A percentile compares a stretch with the other conserved stretches of the same genome.
phyloP scores from a whole-genome alignment of 1,140 invertebrate species.

The Drosophila saltans region DNA sequence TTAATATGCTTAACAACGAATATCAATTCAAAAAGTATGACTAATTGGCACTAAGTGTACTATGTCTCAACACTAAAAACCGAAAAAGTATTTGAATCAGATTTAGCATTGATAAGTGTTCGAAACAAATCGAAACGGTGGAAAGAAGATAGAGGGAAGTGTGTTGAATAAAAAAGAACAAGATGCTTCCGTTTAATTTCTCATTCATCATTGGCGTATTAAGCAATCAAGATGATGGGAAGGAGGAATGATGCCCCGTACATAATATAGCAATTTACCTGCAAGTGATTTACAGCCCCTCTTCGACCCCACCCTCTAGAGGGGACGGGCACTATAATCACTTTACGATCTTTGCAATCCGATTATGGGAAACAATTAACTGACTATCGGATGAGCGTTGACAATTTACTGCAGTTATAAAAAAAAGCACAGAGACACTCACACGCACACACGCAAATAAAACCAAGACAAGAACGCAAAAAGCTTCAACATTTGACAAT shows the following conservation, averaged over 20 bases:
- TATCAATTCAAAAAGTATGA: no score
- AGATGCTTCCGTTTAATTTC: constrained; percentile 24
- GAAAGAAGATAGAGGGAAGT: no score
- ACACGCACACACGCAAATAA: constrained; percentile 21
- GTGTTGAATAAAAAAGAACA: not conserved
- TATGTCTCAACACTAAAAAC: no score
- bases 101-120: no score
- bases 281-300: constrained; percentile 1
- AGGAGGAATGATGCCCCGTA: constrained; percentile 1
- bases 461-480: constrained; percentile 12
- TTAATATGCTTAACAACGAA: no score
- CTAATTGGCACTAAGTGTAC: no score
- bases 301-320: not conserved
- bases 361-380: constrained; percentile 49
- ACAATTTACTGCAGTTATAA: constrained; percentile 61
- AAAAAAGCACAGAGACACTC: not conserved
- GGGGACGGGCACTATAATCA: not conserved
- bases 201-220: constrained; percentile 18
- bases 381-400: constrained; percentile 42
- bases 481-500: constrained; percentile 33
- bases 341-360: constrained; percentile 37
- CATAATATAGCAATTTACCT: constrained; percentile 40
- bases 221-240: constrained; percentile 25
- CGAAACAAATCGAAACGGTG: no score
- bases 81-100: no score